A percentile compares a stretch with the other conserved stretches of the same genome.
These are phyloP conservation scores for Sarcophaga peregrina DNA, from an alignment of 1,140 invertebrate genomes.

Conservation along the genomic window DNA sequence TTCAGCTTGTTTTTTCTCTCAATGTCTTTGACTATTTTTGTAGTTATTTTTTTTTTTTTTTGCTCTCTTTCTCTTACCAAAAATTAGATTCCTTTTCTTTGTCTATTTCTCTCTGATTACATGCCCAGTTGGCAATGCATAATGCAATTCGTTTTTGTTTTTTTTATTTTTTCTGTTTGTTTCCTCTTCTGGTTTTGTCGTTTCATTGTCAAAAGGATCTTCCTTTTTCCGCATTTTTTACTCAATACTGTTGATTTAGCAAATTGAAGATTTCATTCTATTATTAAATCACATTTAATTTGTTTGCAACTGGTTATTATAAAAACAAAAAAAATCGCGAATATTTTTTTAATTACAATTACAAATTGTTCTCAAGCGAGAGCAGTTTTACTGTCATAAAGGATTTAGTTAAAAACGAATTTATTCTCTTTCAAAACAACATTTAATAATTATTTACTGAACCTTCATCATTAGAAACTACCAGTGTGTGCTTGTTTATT, in stretches of 20 bases:
- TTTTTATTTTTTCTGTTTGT: too few species aligned
- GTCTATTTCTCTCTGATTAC: conserved; percentile 11
- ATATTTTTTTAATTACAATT: too few species aligned
- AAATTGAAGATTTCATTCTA: background rate
- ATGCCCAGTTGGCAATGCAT: conserved; percentile 27
- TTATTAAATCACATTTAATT: background rate
- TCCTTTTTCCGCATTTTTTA: background rate
- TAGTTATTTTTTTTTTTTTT: conserved; percentile 6
- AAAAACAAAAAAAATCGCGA: background rate
- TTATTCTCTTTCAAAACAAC: too few species aligned
- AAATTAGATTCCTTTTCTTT: conserved; percentile 20
- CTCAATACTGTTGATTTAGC: background rate
- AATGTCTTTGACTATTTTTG: conserved; percentile 8
- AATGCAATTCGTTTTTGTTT: background rate
- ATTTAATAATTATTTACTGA: too few species aligned
- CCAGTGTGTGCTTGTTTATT: too few species aligned
- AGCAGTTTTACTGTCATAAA: too few species aligned
- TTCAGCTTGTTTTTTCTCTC: conserved; percentile 23
- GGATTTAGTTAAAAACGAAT: too few species aligned
- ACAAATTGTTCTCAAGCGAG: too few species aligned
- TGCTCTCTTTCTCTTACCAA: background rate
- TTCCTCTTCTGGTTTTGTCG: background rate
- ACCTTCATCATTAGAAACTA: too few species aligned
- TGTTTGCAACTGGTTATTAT: background rate
- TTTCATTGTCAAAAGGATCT: conserved; percentile 6